A percentile compares a stretch with the other conserved stretches of the same genome.
phyloP scores from a whole-genome alignment of 2,797 vertebrate species.

The Pseudopleuronectes americanus region DNA sequence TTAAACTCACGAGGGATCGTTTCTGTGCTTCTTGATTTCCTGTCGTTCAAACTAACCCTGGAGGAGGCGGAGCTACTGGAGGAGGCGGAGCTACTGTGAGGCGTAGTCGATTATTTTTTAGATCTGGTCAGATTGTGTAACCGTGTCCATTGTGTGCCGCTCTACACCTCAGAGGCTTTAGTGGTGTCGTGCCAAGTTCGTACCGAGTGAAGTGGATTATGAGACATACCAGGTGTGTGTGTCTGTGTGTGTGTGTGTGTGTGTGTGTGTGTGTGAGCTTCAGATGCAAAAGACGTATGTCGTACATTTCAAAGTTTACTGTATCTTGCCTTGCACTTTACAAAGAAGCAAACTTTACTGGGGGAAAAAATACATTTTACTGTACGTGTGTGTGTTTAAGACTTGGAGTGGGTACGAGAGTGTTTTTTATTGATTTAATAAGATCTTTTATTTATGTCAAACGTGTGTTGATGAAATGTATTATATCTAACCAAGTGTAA shows the following conservation, averaged over 20 bases:
- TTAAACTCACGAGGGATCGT: neutral
- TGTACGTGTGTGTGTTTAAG: conserved; percentile 47
- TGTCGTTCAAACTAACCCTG: neutral
- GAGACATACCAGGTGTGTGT: conserved; percentile 42
- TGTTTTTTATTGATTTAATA: conserved; percentile 64
- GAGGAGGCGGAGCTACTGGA: conserved; percentile 12
- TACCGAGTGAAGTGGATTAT: conserved; percentile 62
- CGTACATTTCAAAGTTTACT: conserved; percentile 84
- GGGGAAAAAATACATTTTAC: conserved; percentile 43
- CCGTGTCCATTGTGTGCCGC: conserved; percentile 75
- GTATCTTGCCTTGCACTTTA: conserved; percentile 87
- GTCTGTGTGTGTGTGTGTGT: conserved; percentile 24
- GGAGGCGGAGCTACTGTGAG: conserved; percentile 34
- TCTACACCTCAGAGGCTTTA: conserved; percentile 76
- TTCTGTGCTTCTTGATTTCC: neutral
- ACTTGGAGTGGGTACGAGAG: conserved; percentile 60
- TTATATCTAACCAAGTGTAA: conserved; percentile 72
- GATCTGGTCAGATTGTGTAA: conserved; percentile 69
- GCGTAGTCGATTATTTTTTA: conserved; percentile 31
- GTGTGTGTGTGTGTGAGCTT: conserved; percentile 36
- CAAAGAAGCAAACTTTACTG: conserved; percentile 77
- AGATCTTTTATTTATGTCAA: conserved; percentile 77
- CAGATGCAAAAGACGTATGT: conserved; percentile 52
- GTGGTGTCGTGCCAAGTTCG: conserved; percentile 82
- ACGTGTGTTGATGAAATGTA: conserved; percentile 67